Evolutionary conservation across 2,888 invertebrate genomes (phyloP), one percentile per base, ranked within the genome.

Genomic region (Brenthis ino): DNA sequence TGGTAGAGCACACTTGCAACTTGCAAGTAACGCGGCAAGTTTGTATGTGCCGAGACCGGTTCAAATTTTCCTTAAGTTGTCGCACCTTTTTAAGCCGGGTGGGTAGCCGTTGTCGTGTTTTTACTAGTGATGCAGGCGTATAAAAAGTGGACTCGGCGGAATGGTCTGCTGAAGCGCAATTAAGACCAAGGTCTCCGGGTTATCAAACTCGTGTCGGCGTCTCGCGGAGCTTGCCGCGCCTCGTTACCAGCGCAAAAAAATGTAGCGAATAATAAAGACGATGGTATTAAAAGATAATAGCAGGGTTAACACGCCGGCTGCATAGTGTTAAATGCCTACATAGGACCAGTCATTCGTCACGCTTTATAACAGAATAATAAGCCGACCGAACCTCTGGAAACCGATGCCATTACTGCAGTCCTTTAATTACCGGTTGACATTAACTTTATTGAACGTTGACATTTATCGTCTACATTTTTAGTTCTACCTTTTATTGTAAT

Each of bases 181-280:
- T 93, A 93, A 92, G 92, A 91, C 91, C 92, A 93, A 93, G 93
- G 93, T 93, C 93, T 91, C 82, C 92, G 85, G 93, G 93, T 93
- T 93, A 93, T 93, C 93, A 92, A 93, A 93, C 93, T 84, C 92
- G 87, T 85, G 89, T 83, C 88, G 87, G 84, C 84, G 87, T 85
- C 84, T 87, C 81, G 87, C 84, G 82, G 79, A 80, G 85, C 82
- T 81, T 78, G 85, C 87, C 86, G 88, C 85, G 87, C 88, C 88
- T 87, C 87, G 83, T 72, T 83, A 85, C 84, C 82, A 83, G 82
- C 82, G 89, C 89, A 91, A 93, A 93, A 86, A 91, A 92, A 89
- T 87, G 80, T 89, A 85, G 86, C 87, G 87, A 89, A 90, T 91
- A 90, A 91, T 86, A 85, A 91, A 88, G 85, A 82, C 85, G 89